Percentiles rank a stretch among this genome's conserved stretches.
Evolutionary conservation across 1,140 invertebrate species (phyloP).

Genomic region (Contarinia nasturtii): DNA sequence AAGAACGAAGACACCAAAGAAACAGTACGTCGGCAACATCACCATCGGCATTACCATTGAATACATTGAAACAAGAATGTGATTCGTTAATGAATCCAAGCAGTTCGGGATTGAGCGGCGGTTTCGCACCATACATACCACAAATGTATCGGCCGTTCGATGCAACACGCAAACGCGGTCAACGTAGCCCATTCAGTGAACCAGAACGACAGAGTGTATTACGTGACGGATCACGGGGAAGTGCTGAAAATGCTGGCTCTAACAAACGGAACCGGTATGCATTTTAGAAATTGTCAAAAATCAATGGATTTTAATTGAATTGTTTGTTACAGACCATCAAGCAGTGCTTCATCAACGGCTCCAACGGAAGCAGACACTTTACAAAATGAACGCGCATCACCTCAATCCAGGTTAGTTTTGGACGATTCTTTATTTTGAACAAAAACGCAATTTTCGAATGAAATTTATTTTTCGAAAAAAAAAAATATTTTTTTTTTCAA

Average conservation of each 20-base stretch:
- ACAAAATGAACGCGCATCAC: constrained; percentile 22
- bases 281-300: neutral
- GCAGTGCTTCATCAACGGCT: constrained; percentile 21
- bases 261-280: constrained; percentile 15
- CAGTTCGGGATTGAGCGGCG: constrained; percentile 10
- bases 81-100: constrained; percentile 22
- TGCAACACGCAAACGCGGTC: constrained; percentile 27
- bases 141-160: constrained; percentile 22
- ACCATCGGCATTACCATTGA: constrained; percentile 17
- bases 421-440: neutral
- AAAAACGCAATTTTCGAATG: neutral
- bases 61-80: constrained; percentile 19
- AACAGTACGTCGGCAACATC: constrained; percentile 22
- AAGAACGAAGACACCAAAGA: constrained; percentile 20
- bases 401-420: constrained; percentile 17
- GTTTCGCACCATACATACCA: constrained; percentile 16
- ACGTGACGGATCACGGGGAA: constrained; percentile 22
- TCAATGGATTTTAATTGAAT: neutral
- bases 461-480: neutral
- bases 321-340: constrained; percentile 13
- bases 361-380: constrained; percentile 24
- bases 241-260: constrained; percentile 16
- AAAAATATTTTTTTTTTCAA: neutral
- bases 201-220: constrained; percentile 25
- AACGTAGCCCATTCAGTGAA: constrained; percentile 27